phyloP scores from a whole-genome alignment of 2,797 vertebrate species.

The Cheirogaleus major region DNA sequence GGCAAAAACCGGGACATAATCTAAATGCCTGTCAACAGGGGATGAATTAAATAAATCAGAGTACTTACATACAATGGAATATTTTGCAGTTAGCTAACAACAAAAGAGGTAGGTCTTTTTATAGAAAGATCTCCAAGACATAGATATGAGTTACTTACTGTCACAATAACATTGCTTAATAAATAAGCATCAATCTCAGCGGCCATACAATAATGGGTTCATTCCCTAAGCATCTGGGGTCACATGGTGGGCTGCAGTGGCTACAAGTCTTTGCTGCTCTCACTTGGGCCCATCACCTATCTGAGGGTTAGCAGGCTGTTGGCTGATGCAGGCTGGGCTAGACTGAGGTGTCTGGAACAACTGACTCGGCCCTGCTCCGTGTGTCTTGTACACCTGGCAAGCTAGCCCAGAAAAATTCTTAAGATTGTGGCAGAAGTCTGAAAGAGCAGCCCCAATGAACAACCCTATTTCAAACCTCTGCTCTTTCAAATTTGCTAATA shows the following conservation, averaged over 20 bases:
- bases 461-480: background rate
- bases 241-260: background rate
- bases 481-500: background rate
- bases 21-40: background rate
- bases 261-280: background rate
- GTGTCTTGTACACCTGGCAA: background rate
- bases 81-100: constrained; percentile 16
- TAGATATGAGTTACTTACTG: background rate
- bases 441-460: background rate
- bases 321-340: background rate
- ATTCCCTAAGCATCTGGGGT: background rate
- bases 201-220: background rate
- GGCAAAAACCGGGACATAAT: background rate
- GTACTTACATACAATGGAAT: background rate
- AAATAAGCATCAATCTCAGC: background rate
- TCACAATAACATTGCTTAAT: background rate
- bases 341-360: background rate
- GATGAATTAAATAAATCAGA: background rate
- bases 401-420: background rate
- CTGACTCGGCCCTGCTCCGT: background rate
- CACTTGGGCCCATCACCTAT: background rate
- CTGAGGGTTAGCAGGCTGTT: background rate
- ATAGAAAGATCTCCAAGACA: background rate
- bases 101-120: background rate
- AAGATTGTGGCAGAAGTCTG: background rate